Base-by-base conservation (phyloP, 2,113 vertebrate genomes). In the Crotalus helleri region DNA sequence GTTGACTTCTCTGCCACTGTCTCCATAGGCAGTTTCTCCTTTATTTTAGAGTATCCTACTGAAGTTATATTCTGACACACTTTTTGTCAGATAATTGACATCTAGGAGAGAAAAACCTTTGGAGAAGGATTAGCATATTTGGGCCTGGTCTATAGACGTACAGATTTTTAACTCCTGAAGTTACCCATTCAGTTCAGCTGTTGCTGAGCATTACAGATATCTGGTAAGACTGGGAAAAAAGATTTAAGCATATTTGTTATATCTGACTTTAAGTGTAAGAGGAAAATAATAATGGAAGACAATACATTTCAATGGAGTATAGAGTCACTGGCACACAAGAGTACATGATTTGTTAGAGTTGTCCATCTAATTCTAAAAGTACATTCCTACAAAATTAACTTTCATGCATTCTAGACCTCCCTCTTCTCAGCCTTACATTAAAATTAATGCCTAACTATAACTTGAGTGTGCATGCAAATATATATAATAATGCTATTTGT, bases 31-130 rank as follows among this genome's bases (percentile, higher is more conserved):
- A 59, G 58, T 59, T 33, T 57, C 49, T 51, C 58, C 21, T 95
- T 93, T 90, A 69, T 53, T 92, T 92, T 95, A 91, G 92, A 13
- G 0, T 94, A 94, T 94, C 96, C 94, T 92, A 92, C 8, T 15
- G 94, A 94, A 93, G 95, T 96, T 94, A 92, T 94, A 93, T 96
- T 95, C 26, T 96, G 96, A 97, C 96, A 97, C 95, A 96, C 96
- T 96, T 97, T 96, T 97, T 96, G 95, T 94, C 93, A 94, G 96
- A 97, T 97, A 97, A 96, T 97, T 97, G 96, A 97, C 97, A 97
- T 96, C 96, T 95, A 95, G 95, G 96, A 96, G 94, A 96, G 96
- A 96, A 94, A 91, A 61, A 94, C 58, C 58, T 92, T 96, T 96
- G 92, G 91, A 95, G 91, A 96, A 24, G 58, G 58, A 23, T 59